Conservation (phyloP, 2,113 vertebrate species). For the Spheniscus mendiculus region DNA sequence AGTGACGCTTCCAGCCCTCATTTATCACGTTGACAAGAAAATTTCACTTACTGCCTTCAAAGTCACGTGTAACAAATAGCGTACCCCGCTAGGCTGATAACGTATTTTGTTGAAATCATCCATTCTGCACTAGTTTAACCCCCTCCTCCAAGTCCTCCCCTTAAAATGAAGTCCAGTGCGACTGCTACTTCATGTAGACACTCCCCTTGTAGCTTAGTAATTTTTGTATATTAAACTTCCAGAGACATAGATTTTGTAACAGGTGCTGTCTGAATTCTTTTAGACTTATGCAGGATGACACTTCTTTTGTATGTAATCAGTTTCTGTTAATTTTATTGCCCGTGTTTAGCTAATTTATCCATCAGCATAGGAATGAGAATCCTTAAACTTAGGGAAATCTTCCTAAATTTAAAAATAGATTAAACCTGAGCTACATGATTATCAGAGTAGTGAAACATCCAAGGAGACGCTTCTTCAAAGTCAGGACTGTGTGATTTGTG, state of each 20-base stretch:
- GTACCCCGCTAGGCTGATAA: neutral
- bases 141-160: neutral
- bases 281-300: neutral
- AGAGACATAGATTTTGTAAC: neutral
- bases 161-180: neutral
- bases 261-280: neutral
- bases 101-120: accelerated
- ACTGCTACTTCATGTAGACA: neutral
- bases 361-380: neutral
- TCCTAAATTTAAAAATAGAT: slow-evolving; percentile 4
- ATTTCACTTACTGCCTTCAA: neutral
- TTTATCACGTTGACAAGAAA: neutral
- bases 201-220: neutral
- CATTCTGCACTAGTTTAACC: neutral
- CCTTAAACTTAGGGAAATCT: neutral
- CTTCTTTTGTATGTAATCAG: neutral
- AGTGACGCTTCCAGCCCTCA: neutral
- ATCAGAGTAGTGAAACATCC: slow-evolving; percentile 7
- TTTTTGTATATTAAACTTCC: neutral
- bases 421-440: neutral
- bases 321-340: neutral
- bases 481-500: slow-evolving; percentile 31
- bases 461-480: slow-evolving; percentile 33
- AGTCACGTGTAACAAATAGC: neutral
- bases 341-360: neutral